Base-by-base conservation (phyloP, 2,113 vertebrate species). In the Gobio gobio region DNA sequence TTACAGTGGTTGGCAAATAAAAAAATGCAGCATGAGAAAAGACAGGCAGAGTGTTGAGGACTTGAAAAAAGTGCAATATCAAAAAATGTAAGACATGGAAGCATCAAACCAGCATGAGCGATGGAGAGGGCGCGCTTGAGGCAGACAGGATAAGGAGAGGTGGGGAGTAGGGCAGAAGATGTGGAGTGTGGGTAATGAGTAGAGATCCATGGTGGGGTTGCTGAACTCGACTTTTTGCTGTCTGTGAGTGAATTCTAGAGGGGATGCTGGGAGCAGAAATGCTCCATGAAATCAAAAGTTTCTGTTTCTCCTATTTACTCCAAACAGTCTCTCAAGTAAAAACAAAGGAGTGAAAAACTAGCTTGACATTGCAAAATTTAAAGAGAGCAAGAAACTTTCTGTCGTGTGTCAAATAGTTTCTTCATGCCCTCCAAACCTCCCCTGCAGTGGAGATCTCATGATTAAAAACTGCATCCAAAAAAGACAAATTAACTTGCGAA, bases 81-180 rank as follows among this genome's bases (percentile, higher is more conserved):
- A 74, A 75, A 70, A 51, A 64, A 79, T 45, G 36, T 72, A 73
- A 73, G 56, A 84, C 68, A 87, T 73, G 86, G 88, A 76, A 61
- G 68, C 58, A 81, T 82, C 49, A 82, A 86, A 76, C 36, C 70
- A 54, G 58, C 12, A 54, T 58, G 79, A 66, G 81, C 12, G 72
- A 36, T 63, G 47, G 82, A 63, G 72, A 64, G 51, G 63, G 47
- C 18, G n/a, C n/a, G 59, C 76, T 74, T 33, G 68, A 83, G 87
- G 61, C 33, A 81, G 51, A 70, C 2, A 64, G 47, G 26, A 54
- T 16, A 54, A 2, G 4, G 24, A 54, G 45, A 49, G 36, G 22
- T 78, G 77, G 26, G 66, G 72, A 36, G 36, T 22, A 43, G n/a
- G 47, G 63, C 33, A 86, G 22, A 29, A 40, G 49, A 61, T 16